Base-by-base conservation (phyloP, 2,888 invertebrate species). In the Nephrotoma appendiculata region DNA sequence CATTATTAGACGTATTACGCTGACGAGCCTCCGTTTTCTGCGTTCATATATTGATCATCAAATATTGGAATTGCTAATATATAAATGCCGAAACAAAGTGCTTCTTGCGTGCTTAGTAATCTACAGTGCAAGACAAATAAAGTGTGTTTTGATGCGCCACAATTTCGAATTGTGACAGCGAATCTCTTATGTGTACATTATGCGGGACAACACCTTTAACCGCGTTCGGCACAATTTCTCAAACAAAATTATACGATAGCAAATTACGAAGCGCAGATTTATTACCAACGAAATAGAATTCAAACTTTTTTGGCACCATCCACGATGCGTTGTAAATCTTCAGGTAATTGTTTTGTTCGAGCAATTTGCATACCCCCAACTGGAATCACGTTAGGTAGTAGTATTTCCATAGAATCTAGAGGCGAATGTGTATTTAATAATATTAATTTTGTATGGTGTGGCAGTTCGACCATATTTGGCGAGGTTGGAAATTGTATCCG, bases 131-230 rank as follows among this genome's bases (percentile, higher is more conserved):
- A 90, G 1, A 91, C 87, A 85, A 91, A 90, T 0, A 89, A 85
- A 89, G 90, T 0, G 89, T 52, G 44, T 89, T 89, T 0, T 89
- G 87, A 86, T 89, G 88, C 43, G 89, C 91, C 2, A 86, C 88
- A 86, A 93, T 89, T 88, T 93, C 93, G 86, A 91, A 91, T 88
- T 93, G 93, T 0, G 93, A 93, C 43, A 93, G 87, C 93, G 93
- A 93, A 41, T 91, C 90, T 86, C 89, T 89, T 1, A 92, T 88
- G 87, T 91, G 89, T 0, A 94, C 89, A 88, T 93, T 93, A 5
- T 89, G 87, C 0, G 92, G 91, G 42, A 91, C 88, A 7, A 90
- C 89, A 4, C 19, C 9, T 44, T 19, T 19, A 19, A 86, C 19
- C 11, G 44, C 11, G 11, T 4, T 45, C 9, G 88, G 88, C 48